Evolutionary conservation across 2,113 vertebrate species (phyloP).

Genomic region (Callocephalon fimbriatum): DNA sequence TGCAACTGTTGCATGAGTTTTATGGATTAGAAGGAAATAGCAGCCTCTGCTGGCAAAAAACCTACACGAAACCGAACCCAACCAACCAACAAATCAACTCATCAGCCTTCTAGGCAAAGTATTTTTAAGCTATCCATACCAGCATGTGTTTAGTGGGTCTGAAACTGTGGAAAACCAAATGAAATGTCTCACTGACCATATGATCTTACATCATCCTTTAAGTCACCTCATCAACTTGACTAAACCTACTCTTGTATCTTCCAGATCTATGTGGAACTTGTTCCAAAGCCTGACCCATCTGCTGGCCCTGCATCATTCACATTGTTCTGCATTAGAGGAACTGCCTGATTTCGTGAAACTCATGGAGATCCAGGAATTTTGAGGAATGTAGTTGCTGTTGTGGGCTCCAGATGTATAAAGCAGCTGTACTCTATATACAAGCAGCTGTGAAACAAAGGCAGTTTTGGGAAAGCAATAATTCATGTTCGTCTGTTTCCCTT

Average conservation of each 20-base stretch:
- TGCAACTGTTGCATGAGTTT: neutral
- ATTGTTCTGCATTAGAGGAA: accelerated
- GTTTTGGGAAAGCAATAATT: neutral
- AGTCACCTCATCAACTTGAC: neutral
- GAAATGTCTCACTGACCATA: accelerated
- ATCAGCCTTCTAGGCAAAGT: neutral
- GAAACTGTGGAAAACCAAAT: neutral
- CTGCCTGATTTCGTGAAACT: neutral
- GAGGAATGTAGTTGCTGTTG: neutral
- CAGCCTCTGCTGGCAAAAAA: slow-evolving; percentile 4
- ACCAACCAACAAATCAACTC: neutral
- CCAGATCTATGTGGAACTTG: neutral
- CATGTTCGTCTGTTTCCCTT: neutral
- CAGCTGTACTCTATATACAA: neutral
- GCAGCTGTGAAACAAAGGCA: neutral
- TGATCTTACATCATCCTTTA: neutral
- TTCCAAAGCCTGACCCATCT: neutral
- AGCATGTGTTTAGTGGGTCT: neutral
- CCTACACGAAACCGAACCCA: neutral
- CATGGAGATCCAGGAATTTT: accelerated
- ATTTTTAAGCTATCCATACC: neutral
- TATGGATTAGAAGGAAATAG: neutral
- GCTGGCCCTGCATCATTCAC: accelerated
- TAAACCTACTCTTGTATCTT: neutral
- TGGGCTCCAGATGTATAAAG: neutral